phyloP scores from a whole-genome alignment of 1,140 invertebrate species.

The Leptinotarsa undecemlineata region DNA sequence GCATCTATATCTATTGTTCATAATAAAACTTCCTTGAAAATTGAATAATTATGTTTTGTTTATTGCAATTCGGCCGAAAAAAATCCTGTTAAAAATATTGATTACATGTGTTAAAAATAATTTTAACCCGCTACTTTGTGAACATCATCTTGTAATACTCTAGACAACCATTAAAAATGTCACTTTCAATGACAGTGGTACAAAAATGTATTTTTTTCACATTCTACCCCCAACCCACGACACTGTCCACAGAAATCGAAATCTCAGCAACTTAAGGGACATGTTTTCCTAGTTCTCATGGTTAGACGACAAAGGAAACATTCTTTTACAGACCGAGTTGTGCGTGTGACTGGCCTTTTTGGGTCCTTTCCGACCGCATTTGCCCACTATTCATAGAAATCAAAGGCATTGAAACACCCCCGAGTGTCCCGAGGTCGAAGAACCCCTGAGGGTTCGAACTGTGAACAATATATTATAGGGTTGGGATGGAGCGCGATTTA shows the following conservation, averaged over 20 bases:
- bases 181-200: too few relatives aligned
- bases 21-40: too few relatives aligned
- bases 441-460: conserved; percentile 12
- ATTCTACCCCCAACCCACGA: neutral
- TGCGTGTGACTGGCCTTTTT: conserved; percentile 38
- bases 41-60: too few relatives aligned
- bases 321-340: conserved; percentile 38
- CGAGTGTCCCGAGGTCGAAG: conserved; percentile 22
- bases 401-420: conserved; percentile 33
- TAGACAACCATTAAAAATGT: too few relatives aligned
- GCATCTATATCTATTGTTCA: too few relatives aligned
- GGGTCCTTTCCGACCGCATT: conserved; percentile 35
- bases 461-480: conserved; percentile 1
- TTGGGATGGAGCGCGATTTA: neutral
- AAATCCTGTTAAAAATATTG: too few relatives aligned
- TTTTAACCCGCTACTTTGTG: too few relatives aligned
- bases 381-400: conserved; percentile 43
- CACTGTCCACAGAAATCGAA: neutral
- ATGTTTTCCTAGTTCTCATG: conserved; percentile 36
- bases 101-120: too few relatives aligned
- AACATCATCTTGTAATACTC: too few relatives aligned
- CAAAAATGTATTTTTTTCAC: too few relatives aligned
- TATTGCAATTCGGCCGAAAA: too few relatives aligned
- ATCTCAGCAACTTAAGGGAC: neutral
- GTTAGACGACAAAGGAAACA: conserved; percentile 40